Conservation (phyloP, 2,797 vertebrate species). For the Phaenicophaeus curvirostris region DNA sequence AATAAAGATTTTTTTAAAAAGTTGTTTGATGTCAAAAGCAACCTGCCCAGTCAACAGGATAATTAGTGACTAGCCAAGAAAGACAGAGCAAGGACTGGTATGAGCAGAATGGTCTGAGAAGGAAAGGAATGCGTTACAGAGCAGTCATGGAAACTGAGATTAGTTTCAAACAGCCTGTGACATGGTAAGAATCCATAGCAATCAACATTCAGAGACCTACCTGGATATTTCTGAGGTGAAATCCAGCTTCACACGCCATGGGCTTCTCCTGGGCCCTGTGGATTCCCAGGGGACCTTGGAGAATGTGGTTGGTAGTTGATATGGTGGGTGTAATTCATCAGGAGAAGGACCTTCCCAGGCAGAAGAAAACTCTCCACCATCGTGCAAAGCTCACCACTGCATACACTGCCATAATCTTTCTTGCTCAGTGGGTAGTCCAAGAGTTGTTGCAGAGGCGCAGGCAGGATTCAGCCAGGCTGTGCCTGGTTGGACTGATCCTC, state of each 20-base stretch:
- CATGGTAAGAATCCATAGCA: background rate
- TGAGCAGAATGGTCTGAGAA: background rate
- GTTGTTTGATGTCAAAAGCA: background rate
- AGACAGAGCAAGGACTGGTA: background rate
- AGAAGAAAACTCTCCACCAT: background rate
- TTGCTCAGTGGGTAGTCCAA: background rate
- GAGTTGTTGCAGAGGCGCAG: background rate
- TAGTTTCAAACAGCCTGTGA: background rate
- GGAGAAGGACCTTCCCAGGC: background rate
- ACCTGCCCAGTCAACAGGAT: background rate
- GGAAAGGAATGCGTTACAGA: background rate
- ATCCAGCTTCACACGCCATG: background rate
- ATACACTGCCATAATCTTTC: background rate
- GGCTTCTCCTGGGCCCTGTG: background rate
- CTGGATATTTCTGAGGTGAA: background rate
- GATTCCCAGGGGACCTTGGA: background rate
- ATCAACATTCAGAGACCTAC: background rate
- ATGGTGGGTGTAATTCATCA: background rate
- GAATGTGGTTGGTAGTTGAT: background rate
- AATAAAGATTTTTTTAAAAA: background rate
- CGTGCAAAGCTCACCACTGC: background rate
- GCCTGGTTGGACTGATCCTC: fast-evolving
- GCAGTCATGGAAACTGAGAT: background rate
- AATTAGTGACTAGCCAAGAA: background rate
- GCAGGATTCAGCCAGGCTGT: background rate